Evolutionary conservation across 2,888 invertebrate species (phyloP).

Genomic region (Zaprionus obscuricornis): DNA sequence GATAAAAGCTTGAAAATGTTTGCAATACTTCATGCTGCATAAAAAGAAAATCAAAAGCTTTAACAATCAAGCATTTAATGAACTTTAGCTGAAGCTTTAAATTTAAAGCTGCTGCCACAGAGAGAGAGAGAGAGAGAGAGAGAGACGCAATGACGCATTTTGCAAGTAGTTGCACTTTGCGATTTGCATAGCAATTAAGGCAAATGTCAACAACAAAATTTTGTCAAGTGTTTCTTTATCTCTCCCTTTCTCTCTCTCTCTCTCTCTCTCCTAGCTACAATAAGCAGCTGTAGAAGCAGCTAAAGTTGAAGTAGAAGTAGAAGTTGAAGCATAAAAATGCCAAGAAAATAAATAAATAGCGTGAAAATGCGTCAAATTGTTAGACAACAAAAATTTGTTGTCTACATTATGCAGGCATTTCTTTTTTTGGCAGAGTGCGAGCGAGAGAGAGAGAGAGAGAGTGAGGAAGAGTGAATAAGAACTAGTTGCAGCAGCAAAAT

Average conservation of each 20-base stretch:
- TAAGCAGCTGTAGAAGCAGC: not conserved
- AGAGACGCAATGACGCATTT: too few species aligned
- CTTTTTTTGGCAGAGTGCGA: not conserved
- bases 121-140: too few species aligned
- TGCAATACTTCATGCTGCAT: too few species aligned
- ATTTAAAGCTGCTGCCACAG: too few species aligned
- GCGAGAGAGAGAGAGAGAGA: not conserved
- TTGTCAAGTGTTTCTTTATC: constrained; percentile 57
- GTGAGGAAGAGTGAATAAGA: not conserved
- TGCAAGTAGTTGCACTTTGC: not conserved
- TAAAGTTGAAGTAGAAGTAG: too few species aligned
- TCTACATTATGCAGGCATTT: constrained; percentile 65
- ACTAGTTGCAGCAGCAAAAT: constrained; percentile 39
- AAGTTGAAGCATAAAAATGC: constrained; percentile 5
- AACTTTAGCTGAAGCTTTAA: too few species aligned
- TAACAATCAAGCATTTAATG: too few species aligned
- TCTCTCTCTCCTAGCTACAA: not conserved
- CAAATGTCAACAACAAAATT: constrained; percentile 35
- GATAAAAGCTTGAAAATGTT: too few species aligned
- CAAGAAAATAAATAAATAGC: constrained; percentile 65
- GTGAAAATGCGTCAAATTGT: constrained; percentile 77
- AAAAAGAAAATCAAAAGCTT: too few species aligned
- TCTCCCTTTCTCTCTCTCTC: not conserved
- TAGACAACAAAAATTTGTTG: constrained; percentile 61
- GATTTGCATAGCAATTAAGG: constrained; percentile 73